These are phyloP conservation scores for Vespertilio murinus DNA, from an alignment of 2,797 vertebrate species.

Conservation along the genomic window DNA sequence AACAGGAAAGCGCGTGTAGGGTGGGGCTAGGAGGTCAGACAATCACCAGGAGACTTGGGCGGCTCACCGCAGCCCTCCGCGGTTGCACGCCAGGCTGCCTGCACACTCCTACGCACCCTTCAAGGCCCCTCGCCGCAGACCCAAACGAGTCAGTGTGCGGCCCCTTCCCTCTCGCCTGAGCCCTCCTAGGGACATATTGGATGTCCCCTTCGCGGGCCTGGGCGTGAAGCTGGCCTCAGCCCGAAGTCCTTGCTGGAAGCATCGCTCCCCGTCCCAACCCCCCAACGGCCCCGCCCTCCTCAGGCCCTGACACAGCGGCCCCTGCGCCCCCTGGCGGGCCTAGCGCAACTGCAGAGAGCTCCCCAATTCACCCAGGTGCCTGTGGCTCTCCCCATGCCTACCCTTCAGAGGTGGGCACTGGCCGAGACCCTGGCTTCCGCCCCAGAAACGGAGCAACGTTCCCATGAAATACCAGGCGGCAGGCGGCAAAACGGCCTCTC, in stretches of 20 bases:
- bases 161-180: background rate
- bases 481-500: background rate
- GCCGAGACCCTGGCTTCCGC: background rate
- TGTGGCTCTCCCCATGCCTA: accelerated
- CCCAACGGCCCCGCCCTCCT: background rate
- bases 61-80: background rate
- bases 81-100: background rate
- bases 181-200: background rate
- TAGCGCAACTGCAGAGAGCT: background rate
- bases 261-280: background rate
- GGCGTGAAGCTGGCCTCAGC: background rate
- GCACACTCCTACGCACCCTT: constrained; percentile 44
- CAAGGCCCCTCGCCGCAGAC: background rate
- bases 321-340: constrained; percentile 69
- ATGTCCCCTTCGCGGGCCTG: accelerated
- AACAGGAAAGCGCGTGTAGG: background rate
- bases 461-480: background rate
- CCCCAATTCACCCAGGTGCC: background rate
- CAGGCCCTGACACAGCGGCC: background rate
- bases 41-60: background rate
- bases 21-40: background rate
- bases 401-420: background rate
- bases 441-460: background rate
- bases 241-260: background rate
- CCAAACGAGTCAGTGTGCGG: background rate